Evolutionary conservation across 2,888 invertebrate species (phyloP), one percentile per base, ranked within the genome.

Genomic region (Fragum fragum): DNA sequence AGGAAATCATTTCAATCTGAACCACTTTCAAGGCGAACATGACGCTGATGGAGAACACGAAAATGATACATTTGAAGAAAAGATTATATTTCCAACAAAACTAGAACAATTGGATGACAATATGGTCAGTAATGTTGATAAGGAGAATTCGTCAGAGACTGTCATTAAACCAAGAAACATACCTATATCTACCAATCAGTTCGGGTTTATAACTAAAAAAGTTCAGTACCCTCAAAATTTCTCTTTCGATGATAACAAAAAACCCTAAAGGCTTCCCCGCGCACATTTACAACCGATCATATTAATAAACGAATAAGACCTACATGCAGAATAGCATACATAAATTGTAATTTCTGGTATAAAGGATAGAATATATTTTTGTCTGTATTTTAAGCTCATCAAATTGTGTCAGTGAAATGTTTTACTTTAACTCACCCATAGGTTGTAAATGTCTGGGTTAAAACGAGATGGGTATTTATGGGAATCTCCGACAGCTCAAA

Each of bases 191-290:
- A 71, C 76, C 28, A 81, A 79, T 47, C 73, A 84, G 73, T 79
- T 26, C 26, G 85, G 85, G 32, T 53, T 81, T 32, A 32, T 76
- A 7, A 79, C 74, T 1, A 76, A 85, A 29, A 81, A 71, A 32
- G 81, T 81, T 26, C 73, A 81, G 32, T 81, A 85, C 52, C 81
- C 85, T 0, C 79, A 79, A 5, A 53, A 71, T 16, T 85, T 85
- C 55, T 61, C 74, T n/a, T n/a, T 79, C 5, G 59, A 66, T 16
- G 66, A 76, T 28, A 14, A 47, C 47, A 47, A 14, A 47, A 47
- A 14, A 3, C 14, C 9, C 32, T 36, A 36, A 36, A 6, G 9
- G 32, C 5, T 3, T 36, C 32, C 32, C n/a, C n/a, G n/a, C n/a
- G n/a, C n/a, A n/a, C n/a, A n/a, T n/a, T n/a, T n/a, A n/a, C n/a